Percentiles rank a stretch among this genome's conserved stretches.
These are phyloP conservation scores for Hypocryptadius cinnamomeus DNA, from an alignment of 2,113 vertebrate genomes.

Conservation along the genomic window DNA sequence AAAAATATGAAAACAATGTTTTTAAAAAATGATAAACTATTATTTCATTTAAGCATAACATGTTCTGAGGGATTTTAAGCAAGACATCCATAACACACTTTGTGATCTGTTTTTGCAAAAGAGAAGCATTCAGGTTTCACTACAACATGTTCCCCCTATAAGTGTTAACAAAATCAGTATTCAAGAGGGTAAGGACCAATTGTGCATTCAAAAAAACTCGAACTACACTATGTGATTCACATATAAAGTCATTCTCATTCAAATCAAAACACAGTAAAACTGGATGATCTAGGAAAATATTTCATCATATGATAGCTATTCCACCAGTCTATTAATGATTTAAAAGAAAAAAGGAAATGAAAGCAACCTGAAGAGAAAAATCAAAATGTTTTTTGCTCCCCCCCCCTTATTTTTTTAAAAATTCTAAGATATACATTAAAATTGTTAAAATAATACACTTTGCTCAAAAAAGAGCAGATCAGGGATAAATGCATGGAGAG, in stretches of 20 bases:
- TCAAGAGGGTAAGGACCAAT: background rate
- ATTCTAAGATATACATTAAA: background rate
- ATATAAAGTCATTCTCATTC: background rate
- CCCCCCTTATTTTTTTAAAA: fast-evolving
- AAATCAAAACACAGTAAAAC: background rate
- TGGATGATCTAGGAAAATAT: background rate
- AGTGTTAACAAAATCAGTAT: background rate
- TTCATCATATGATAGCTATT: background rate
- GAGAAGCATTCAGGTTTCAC: background rate
- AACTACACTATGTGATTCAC: background rate
- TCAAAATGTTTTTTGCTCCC: background rate
- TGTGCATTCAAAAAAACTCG: background rate
- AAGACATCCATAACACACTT: background rate
- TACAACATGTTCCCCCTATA: background rate
- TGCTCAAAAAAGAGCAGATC: background rate
- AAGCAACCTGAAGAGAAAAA: background rate
- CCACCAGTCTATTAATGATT: background rate
- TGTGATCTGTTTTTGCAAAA: background rate
- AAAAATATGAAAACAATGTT: background rate
- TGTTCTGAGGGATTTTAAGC: background rate
- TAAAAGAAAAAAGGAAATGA: background rate
- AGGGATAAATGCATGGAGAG: background rate
- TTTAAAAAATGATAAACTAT: background rate
- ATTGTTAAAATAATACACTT: background rate
- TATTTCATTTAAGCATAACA: background rate